phyloP scores from a whole-genome alignment of 2,888 invertebrate species.

The Drosophila cracens region DNA sequence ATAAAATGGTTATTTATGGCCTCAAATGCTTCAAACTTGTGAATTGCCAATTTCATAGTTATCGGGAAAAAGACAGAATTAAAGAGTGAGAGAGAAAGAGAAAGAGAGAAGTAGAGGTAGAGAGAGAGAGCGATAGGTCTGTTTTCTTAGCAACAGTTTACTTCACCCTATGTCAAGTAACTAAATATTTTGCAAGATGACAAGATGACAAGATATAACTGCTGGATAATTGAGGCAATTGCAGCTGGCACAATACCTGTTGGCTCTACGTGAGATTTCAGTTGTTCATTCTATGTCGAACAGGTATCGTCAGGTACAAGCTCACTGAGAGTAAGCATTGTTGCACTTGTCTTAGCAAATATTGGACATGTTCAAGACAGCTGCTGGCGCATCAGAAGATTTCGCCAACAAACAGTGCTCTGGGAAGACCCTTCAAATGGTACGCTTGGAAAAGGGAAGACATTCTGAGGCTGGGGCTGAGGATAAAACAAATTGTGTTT shows the following conservation, averaged over 20 bases:
- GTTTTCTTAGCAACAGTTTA: neutral
- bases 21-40: neutral
- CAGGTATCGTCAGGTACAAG: slow-evolving; percentile 1
- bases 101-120: neutral
- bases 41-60: neutral
- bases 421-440: neutral
- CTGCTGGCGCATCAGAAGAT: neutral
- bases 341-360: slow-evolving; percentile 56
- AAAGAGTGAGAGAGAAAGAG: neutral
- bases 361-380: slow-evolving; percentile 39
- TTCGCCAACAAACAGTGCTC: slow-evolving; percentile 14
- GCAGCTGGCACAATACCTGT: slow-evolving; percentile 15
- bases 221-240: slow-evolving; percentile 49
- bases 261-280: slow-evolving; percentile 8
- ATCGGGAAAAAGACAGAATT: neutral
- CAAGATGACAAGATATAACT: neutral
- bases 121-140: neutral
- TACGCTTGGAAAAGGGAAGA: neutral
- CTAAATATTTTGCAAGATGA: neutral
- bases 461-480: neutral
- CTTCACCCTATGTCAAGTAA: neutral
- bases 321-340: slow-evolving; percentile 16
- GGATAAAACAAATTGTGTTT: slow-evolving; percentile 18
- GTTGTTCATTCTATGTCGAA: slow-evolving; percentile 52
- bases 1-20: neutral